Base-by-base conservation (phyloP, 2,888 invertebrate genomes). In the Quadroppia sp. region DNA sequence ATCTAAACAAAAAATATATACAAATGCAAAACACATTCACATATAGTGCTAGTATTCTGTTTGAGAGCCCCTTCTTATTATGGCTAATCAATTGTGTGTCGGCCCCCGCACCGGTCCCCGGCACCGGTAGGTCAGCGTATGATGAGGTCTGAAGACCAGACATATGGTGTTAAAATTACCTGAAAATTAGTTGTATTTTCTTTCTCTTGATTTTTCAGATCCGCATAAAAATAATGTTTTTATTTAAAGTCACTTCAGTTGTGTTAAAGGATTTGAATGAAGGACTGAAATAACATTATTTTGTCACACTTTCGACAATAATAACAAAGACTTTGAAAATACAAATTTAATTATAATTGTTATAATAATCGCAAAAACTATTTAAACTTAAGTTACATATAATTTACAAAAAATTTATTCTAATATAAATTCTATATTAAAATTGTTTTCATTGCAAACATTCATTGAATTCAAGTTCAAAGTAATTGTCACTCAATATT, bases 381-480 rank as follows among this genome's bases (percentile, higher is more conserved):
- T 48, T 48, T 40, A 20, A 20, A 48, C n/a, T 48, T 20, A 48
- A n/a, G n/a, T 48, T 48, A 48, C 20, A 48, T 20, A 48, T 20
- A n/a, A 20, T 48, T 48, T 6, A 20, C n/a, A 48, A 48, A 48
- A n/a, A 48, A 20, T 48, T 9, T 20, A 1, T 53, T 56, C 17
- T 56, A 56, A 56, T 30, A 36, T 7, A 36, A 36, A 36, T 56
- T n/a, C n/a, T n/a, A n/a, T n/a, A n/a, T n/a, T n/a, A n/a, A n/a
- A n/a, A n/a, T n/a, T n/a, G n/a, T n/a, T n/a, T n/a, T 56, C 28
- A 25, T 25, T 53, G 4, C 20, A 2, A 4, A 11, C 53, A 30
- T 30, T 56, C 30, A 56, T 56, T 30, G 28, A 56, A 56, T 30
- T 56, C 56, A 56, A 56, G 56, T 56, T 56, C 56, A 56, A 56